These are phyloP conservation scores for Pteruthius melanotis DNA, from an alignment of 2,113 vertebrate species.

Conservation along the genomic window DNA sequence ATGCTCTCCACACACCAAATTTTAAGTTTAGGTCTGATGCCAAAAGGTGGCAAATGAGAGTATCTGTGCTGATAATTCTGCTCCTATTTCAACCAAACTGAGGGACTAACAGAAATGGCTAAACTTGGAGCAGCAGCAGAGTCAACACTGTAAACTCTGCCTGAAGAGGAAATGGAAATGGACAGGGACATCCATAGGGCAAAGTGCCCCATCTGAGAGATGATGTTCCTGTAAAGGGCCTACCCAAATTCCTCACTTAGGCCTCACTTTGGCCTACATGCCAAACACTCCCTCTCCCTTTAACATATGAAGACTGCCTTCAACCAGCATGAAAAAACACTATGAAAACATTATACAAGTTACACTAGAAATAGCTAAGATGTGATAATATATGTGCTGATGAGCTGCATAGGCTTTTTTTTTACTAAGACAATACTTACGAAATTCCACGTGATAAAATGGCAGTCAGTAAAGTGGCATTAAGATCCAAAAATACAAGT, in stretches of 20 bases:
- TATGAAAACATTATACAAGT: background rate
- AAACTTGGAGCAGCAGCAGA: background rate
- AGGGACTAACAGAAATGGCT: background rate
- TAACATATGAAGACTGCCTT: background rate
- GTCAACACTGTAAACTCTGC: background rate
- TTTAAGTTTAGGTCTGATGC: background rate
- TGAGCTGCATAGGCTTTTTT: background rate
- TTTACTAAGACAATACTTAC: background rate
- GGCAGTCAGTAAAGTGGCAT: background rate
- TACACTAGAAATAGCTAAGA: background rate
- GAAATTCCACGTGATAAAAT: background rate
- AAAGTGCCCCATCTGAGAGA: background rate
- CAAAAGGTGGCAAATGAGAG: background rate
- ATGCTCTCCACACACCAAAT: background rate
- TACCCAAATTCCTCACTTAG: background rate
- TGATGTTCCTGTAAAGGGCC: background rate
- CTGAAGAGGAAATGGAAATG: background rate
- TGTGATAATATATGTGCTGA: rapidly evolving
- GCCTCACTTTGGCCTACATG: background rate
- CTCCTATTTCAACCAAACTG: background rate
- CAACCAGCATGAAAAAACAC: background rate
- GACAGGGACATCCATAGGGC: background rate
- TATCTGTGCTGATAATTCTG: background rate
- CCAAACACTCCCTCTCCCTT: background rate
- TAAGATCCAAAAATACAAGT: background rate